Conservation (phyloP, 2,113 vertebrate genomes). For the Telmatochromis brichardi region DNA sequence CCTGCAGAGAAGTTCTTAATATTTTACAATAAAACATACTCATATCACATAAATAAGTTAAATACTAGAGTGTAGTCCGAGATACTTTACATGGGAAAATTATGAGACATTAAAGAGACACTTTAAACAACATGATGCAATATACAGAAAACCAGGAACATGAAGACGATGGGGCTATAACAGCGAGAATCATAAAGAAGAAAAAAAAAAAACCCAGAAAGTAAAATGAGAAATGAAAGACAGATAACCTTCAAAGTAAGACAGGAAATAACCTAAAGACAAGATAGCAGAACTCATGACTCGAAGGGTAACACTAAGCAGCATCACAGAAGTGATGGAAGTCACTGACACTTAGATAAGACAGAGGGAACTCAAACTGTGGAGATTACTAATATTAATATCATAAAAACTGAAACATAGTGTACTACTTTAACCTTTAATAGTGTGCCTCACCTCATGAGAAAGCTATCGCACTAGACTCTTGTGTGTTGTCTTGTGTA, state of each 20-base stretch:
- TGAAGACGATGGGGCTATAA: accelerated
- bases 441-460: accelerated
- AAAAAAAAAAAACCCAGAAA: accelerated
- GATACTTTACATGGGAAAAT: background rate
- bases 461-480: background rate
- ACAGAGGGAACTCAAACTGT: background rate
- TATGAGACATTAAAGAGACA: accelerated
- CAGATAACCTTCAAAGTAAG: background rate
- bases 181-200: background rate
- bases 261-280: background rate
- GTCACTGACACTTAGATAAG: background rate
- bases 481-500: background rate
- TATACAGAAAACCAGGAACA: background rate
- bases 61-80: accelerated
- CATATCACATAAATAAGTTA: background rate
- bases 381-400: accelerated
- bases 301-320: accelerated
- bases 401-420: background rate
- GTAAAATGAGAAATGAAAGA: background rate
- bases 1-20: accelerated
- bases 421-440: background rate
- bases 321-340: background rate
- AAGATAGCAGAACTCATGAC: background rate
- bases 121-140: background rate
- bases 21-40: background rate